phyloP scores from a whole-genome alignment of 2,888 invertebrate species.

The Diaprepes abbreviatus region DNA sequence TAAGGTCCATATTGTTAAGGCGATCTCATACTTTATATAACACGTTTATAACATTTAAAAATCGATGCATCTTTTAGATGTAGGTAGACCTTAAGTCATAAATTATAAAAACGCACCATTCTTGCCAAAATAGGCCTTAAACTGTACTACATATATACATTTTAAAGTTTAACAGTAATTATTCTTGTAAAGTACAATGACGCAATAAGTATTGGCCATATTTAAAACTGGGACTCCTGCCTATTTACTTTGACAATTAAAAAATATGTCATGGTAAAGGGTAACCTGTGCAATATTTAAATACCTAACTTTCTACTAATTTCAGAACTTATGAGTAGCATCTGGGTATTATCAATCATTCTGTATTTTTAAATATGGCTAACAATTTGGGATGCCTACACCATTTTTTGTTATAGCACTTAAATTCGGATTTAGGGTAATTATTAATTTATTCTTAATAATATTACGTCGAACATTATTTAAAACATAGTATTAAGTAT shows the following conservation, averaged over 20 bases:
- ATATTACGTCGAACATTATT: slow-evolving; percentile 9
- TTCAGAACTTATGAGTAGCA: not conserved
- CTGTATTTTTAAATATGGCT: slow-evolving; percentile 45
- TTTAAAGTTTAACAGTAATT: not conserved
- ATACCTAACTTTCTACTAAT: not conserved
- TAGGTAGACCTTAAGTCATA: slow-evolving; percentile 7
- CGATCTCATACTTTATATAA: slow-evolving; percentile 38
- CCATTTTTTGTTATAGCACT: slow-evolving; percentile 23
- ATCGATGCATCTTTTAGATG: slow-evolving; percentile 13
- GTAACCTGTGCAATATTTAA: slow-evolving; percentile 26
- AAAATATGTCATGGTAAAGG: slow-evolving; percentile 29
- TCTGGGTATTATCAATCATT: not conserved
- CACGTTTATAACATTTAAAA: slow-evolving; percentile 9
- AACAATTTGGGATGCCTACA: slow-evolving; percentile 28
- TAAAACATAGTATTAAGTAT: slow-evolving; percentile 1
- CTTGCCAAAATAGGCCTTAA: not conserved
- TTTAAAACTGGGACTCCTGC: slow-evolving; percentile 29
- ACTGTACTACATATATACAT: slow-evolving; percentile 12
- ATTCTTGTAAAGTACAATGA: slow-evolving; percentile 23
- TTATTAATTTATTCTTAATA: slow-evolving; percentile 20
- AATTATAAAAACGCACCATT: not conserved
- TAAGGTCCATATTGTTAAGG: slow-evolving; percentile 36
- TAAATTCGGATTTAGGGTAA: slow-evolving; percentile 41
- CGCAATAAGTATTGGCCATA: slow-evolving; percentile 38
- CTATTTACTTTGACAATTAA: slow-evolving; percentile 23